Percentiles rank a stretch among this genome's conserved stretches.
phyloP scores from a whole-genome alignment of 2,113 vertebrate species.

The Toxostoma redivivum region DNA sequence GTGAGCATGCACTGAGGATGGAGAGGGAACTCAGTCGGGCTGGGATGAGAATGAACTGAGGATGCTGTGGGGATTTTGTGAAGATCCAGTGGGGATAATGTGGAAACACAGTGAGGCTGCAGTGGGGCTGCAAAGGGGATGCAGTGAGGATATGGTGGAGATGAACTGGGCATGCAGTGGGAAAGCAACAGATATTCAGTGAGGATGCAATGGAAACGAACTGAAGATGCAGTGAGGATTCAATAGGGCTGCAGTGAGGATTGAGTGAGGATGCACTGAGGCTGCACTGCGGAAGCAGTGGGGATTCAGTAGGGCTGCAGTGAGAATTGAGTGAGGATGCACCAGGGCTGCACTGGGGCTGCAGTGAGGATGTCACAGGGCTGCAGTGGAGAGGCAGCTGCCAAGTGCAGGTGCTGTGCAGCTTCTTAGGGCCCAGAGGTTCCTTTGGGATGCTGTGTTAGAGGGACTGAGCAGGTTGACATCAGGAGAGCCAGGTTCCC shows the following conservation, averaged over 20 bases:
- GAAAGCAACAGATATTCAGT: neutral
- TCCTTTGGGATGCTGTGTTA: neutral
- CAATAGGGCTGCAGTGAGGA: neutral
- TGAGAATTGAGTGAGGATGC: neutral
- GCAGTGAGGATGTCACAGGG: neutral
- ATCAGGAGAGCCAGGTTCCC: neutral
- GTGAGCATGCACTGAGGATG: neutral
- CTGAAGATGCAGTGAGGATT: neutral
- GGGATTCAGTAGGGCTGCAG: neutral
- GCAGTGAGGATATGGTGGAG: rapidly evolving
- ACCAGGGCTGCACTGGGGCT: neutral
- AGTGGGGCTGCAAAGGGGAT: neutral
- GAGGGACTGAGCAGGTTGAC: neutral
- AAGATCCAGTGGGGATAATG: neutral
- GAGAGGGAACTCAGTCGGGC: neutral
- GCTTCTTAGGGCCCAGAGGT: neutral
- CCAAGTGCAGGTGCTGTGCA: neutral
- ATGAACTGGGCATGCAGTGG: neutral
- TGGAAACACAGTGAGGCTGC: neutral
- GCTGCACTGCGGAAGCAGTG: neutral
- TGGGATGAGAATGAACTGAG: neutral
- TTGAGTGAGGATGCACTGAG: neutral
- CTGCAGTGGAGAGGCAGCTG: neutral
- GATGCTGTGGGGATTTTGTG: neutral
- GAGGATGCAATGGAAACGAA: rapidly evolving